These are phyloP conservation scores for Danionella dracula DNA, from an alignment of 2,797 vertebrate species.

Conservation along the genomic window DNA sequence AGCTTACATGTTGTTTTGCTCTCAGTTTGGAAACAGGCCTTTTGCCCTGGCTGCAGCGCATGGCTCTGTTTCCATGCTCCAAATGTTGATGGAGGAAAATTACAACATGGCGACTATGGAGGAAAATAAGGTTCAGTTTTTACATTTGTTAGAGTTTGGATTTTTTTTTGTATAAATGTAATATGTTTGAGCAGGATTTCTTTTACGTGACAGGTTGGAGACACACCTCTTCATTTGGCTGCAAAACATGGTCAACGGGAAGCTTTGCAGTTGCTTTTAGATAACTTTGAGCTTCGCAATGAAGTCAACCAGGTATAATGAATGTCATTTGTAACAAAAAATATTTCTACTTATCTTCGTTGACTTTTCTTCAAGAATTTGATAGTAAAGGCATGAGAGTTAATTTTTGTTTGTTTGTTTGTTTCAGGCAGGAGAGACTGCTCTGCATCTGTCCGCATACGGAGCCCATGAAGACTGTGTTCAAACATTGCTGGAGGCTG, in stretches of 20 bases:
- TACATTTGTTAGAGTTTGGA: background rate
- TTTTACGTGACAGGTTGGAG: conserved; percentile 61
- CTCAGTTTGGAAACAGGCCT: conserved; percentile 71
- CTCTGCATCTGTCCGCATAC: conserved; percentile 79
- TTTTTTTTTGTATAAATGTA: conserved; percentile 40
- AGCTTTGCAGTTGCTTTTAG: conserved; percentile 69
- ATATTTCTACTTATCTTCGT: background rate
- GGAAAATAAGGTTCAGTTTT: conserved; percentile 74
- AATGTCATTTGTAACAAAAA: conserved; percentile 36
- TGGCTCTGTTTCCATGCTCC: conserved; percentile 75
- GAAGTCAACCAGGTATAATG: conserved; percentile 75
- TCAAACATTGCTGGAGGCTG: conserved; percentile 71
- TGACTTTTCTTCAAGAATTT: background rate
- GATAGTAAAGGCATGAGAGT: background rate
- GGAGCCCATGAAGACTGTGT: conserved; percentile 75
- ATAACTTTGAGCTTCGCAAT: conserved; percentile 72
- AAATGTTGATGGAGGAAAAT: conserved; percentile 62
- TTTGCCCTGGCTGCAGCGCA: conserved; percentile 82
- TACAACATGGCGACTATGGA: conserved; percentile 80
- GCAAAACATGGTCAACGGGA: conserved; percentile 75
- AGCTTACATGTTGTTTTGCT: conserved; percentile 27
- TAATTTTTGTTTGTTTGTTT: background rate
- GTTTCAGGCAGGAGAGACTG: conserved; percentile 79
- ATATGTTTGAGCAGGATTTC: conserved; percentile 51
- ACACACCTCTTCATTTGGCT: conserved; percentile 76